Percentiles rank a stretch among this genome's conserved stretches.
Conservation (phyloP, 2,888 invertebrate genomes). For the Cabera pusaria region DNA sequence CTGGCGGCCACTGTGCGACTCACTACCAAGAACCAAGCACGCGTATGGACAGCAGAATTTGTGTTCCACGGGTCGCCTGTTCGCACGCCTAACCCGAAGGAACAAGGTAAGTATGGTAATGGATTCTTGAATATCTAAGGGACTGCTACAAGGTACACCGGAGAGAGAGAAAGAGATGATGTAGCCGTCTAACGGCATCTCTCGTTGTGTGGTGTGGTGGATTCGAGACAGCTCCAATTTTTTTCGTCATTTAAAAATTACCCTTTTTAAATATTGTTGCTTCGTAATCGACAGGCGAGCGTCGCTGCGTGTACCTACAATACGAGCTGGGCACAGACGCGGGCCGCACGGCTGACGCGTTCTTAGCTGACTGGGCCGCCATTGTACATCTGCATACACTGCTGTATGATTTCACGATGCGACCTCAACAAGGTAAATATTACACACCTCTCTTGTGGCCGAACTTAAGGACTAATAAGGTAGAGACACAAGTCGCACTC, state of each 20-base stretch:
- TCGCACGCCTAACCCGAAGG: conserved; percentile 90
- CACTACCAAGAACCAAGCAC: conserved; percentile 89
- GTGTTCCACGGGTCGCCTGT: conserved; percentile 93
- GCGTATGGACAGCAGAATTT: conserved; percentile 95
- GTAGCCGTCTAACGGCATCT: no score
- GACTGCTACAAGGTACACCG: no score
- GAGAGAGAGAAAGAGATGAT: no score
- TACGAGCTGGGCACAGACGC: conserved; percentile 96
- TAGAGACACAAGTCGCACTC: no score
- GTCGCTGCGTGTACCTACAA: conserved; percentile 94
- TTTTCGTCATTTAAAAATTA: no score
- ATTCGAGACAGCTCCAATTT: no score
- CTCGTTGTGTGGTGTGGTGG: no score
- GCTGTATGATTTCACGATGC: conserved; percentile 91
- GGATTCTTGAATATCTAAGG: no score
- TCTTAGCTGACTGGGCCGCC: conserved; percentile 96
- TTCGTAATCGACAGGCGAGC: conserved; percentile 87
- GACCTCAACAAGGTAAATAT: conserved; percentile 90
- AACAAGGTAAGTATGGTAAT: conserved; percentile 89
- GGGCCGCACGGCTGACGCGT: conserved; percentile 92
- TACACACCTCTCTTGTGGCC: no score
- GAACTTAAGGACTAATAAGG: no score
- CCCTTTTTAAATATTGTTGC: no score
- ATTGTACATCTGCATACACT: conserved; percentile 95
- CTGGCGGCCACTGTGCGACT: conserved; percentile 93